Conservation (phyloP, 2,113 vertebrate genomes). For the Dipodomys spectabilis region DNA sequence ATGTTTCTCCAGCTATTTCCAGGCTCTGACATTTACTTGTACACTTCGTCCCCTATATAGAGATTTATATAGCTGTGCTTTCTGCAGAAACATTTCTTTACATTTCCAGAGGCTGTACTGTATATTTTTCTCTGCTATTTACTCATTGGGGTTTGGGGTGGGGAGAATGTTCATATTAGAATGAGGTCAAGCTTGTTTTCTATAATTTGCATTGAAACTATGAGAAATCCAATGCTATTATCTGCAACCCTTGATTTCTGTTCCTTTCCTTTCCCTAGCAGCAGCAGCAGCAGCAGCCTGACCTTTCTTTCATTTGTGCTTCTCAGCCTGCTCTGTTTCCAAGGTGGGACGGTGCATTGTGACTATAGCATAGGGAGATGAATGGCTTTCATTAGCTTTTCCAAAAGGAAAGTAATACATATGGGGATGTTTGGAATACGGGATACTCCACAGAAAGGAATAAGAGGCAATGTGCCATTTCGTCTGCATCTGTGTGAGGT, state of each 20-base stretch:
- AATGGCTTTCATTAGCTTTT: background rate
- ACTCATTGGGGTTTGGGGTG: background rate
- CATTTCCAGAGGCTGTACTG: background rate
- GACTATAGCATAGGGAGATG: background rate
- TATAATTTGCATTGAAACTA: background rate
- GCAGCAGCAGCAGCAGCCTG: background rate
- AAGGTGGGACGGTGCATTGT: background rate
- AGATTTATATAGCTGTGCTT: slow-evolving; percentile 27
- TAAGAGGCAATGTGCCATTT: background rate
- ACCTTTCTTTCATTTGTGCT: background rate
- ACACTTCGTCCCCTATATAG: background rate
- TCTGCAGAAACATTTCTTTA: slow-evolving; percentile 24
- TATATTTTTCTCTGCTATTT: slow-evolving; percentile 24
- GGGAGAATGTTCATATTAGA: background rate
- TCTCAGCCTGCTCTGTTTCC: background rate
- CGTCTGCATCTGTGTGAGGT: background rate
- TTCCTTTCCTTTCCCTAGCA: background rate
- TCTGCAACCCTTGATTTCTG: background rate
- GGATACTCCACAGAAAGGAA: background rate
- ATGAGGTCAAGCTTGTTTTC: slow-evolving; percentile 6
- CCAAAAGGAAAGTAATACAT: background rate
- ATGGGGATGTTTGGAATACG: background rate
- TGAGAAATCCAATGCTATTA: background rate
- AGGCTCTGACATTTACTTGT: slow-evolving; percentile 50
- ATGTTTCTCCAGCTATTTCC: background rate